A percentile compares a stretch with the other conserved stretches of the same genome.
These are phyloP conservation scores for Pipra filicauda DNA, from an alignment of 2,113 vertebrate genomes.

Conservation along the genomic window DNA sequence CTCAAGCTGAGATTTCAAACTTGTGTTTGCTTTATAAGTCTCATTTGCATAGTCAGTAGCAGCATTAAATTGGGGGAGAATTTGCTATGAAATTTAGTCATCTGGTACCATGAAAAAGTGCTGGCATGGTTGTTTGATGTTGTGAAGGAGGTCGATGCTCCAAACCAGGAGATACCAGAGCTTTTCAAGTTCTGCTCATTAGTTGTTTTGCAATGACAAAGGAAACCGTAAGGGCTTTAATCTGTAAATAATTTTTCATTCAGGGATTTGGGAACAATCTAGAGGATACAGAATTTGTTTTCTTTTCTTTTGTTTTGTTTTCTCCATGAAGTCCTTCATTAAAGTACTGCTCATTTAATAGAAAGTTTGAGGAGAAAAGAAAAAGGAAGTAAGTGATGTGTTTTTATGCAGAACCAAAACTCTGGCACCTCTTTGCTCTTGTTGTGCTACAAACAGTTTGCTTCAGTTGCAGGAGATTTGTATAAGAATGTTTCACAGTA, in stretches of 20 bases:
- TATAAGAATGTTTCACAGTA: neutral
- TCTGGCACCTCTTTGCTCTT: neutral
- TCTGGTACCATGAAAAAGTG: neutral
- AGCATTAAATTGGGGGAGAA: neutral
- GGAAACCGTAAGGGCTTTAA: neutral
- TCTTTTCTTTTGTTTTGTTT: neutral
- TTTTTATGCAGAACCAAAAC: neutral
- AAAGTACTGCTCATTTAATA: neutral
- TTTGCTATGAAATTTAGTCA: neutral
- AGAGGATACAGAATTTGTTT: neutral
- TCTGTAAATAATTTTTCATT: neutral
- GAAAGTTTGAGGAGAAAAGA: neutral
- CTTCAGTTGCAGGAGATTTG: neutral
- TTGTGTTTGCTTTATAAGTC: neutral
- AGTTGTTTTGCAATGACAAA: slow-evolving; percentile 7
- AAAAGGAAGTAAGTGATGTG: neutral
- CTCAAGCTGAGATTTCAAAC: neutral
- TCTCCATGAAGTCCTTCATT: neutral
- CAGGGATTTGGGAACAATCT: neutral
- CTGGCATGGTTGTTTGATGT: neutral
- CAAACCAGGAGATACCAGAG: neutral
- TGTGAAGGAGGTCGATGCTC: neutral
- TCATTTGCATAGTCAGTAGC: neutral
- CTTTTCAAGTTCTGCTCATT: slow-evolving; percentile 41
- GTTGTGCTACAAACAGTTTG: neutral